Conservation (phyloP, 2,888 invertebrate genomes). For the Orthosia incerta region DNA sequence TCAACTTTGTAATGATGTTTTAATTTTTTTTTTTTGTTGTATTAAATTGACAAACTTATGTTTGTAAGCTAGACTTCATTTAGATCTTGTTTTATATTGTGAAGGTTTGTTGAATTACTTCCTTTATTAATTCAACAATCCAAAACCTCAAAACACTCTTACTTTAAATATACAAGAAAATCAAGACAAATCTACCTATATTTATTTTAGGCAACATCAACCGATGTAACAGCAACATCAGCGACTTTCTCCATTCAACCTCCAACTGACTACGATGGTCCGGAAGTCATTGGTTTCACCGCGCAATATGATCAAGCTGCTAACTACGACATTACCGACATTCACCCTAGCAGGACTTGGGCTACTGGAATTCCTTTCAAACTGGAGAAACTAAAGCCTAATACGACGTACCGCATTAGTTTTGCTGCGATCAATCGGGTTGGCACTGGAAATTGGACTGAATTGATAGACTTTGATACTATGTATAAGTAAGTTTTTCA, state of each 20-base stretch:
- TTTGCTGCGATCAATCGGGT: conserved; percentile 84
- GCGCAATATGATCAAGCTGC: conserved; percentile 81
- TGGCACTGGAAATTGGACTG: conserved; percentile 79
- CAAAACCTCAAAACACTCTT: too few relatives aligned
- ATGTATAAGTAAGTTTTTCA: conserved; percentile 80
- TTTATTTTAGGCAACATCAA: conserved; percentile 70
- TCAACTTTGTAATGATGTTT: conserved; percentile 43
- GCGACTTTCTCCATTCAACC: conserved; percentile 76
- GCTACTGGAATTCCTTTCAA: conserved; percentile 77
- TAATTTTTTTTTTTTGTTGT: too few relatives aligned
- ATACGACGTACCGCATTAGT: conserved; percentile 78
- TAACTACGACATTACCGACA: conserved; percentile 79
- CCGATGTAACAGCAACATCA: conserved; percentile 76
- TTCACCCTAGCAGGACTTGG: conserved; percentile 85
- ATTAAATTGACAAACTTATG: conserved; percentile 24
- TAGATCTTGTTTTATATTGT: neutral
- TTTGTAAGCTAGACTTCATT: neutral
- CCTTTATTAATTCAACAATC: too few relatives aligned
- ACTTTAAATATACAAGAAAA: too few relatives aligned
- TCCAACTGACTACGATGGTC: conserved; percentile 72
- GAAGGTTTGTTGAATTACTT: too few relatives aligned
- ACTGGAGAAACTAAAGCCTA: conserved; percentile 80
- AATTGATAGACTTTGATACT: conserved; percentile 74
- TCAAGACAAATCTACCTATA: too few relatives aligned
- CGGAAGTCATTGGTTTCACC: conserved; percentile 78